Evolutionary conservation across 2,113 vertebrate species (phyloP).

Genomic region (Pterocles gutturalis): DNA sequence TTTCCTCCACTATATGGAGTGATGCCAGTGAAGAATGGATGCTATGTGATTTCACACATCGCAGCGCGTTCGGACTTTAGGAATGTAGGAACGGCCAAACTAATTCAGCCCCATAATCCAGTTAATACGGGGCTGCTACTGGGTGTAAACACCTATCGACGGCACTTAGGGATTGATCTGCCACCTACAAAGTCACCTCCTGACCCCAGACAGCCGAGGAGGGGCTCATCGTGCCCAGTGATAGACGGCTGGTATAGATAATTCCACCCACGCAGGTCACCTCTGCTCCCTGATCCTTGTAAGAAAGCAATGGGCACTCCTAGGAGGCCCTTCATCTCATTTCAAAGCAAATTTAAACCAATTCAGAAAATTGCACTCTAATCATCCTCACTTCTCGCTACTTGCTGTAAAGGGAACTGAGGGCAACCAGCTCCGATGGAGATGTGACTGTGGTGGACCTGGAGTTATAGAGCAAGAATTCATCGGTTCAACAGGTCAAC

Average conservation of each 20-base stretch:
- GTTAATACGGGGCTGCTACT: fast-evolving
- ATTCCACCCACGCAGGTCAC: neutral
- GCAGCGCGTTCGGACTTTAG: fast-evolving
- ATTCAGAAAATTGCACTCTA: neutral
- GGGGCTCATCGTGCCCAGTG: neutral
- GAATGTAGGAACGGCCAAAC: neutral
- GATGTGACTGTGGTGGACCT: neutral
- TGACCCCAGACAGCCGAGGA: neutral
- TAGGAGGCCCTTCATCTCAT: neutral
- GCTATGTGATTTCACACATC: fast-evolving
- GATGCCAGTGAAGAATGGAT: fast-evolving
- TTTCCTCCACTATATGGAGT: neutral
- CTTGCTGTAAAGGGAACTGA: neutral
- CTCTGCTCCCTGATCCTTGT: neutral
- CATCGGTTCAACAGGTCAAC: neutral
- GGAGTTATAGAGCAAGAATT: neutral
- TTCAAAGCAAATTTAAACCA: neutral
- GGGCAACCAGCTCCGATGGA: neutral
- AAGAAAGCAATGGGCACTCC: neutral
- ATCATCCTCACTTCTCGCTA: neutral
- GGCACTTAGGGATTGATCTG: neutral
- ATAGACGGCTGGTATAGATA: neutral
- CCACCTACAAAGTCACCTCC: neutral
- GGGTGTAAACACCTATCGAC: neutral
- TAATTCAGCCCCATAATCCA: neutral